Conservation (phyloP, 2,797 vertebrate genomes). For the Semaprochilodus insignis region DNA sequence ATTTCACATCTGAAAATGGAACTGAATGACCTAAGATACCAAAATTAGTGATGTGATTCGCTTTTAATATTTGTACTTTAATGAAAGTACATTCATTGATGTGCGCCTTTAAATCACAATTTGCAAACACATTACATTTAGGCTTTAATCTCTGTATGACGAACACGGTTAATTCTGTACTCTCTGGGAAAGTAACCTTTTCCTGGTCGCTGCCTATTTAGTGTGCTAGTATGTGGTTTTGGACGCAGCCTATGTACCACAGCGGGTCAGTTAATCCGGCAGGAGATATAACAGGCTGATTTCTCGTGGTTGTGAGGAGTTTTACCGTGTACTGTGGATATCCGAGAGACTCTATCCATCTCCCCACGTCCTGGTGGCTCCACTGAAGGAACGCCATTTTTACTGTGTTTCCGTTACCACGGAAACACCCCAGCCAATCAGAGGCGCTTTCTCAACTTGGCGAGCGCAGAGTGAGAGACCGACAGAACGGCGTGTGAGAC, state of each 20-base stretch:
- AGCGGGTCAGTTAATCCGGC: too few relatives aligned
- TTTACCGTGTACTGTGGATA: conserved; percentile 86
- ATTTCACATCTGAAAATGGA: too few relatives aligned
- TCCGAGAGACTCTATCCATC: conserved; percentile 84
- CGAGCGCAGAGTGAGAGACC: neutral
- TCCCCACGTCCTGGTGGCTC: conserved; percentile 81
- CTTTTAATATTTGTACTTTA: too few relatives aligned
- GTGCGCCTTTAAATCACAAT: too few relatives aligned
- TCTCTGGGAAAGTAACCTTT: too few relatives aligned
- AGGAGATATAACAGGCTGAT: neutral
- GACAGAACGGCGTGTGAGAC: neutral
- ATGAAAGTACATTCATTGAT: too few relatives aligned
- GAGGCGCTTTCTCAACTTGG: neutral
- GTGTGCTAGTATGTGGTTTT: neutral
- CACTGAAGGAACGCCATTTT: conserved; percentile 79
- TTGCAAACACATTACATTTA: too few relatives aligned
- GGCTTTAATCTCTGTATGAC: too few relatives aligned
- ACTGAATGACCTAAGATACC: too few relatives aligned
- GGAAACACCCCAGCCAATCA: conserved; percentile 65
- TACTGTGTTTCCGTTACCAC: conserved; percentile 68
- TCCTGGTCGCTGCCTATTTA: too few relatives aligned
- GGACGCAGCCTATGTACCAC: neutral
- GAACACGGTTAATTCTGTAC: too few relatives aligned
- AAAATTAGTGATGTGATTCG: too few relatives aligned
- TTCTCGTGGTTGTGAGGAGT: neutral